Evolutionary conservation across 2,888 invertebrate species (phyloP), one percentile per base, ranked within the genome.

Genomic region (Allygus modestus): DNA sequence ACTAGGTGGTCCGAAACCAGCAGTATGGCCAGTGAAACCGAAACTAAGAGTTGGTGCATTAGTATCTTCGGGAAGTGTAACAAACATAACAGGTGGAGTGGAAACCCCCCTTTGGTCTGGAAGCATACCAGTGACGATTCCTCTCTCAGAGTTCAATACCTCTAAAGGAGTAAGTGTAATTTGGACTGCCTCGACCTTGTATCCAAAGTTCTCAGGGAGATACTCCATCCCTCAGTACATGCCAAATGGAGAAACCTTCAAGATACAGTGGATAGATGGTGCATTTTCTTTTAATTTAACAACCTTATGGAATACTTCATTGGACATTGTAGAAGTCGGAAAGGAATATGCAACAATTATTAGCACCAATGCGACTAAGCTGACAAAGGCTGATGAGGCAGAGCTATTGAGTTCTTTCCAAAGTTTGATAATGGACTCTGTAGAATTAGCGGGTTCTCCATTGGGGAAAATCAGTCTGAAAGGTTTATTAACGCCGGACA

Each of bases 291-390:
- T 82, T 17, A 31, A 82, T 46, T 28, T 82, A 23, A 43, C 33
- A 28, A 41, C 82, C 28, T 43, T 82, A 23, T 82, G 65, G 43
- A 82, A 82, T 28, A 82, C 69, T 1, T 69, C 82, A 17, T 20
- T 82, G n/a, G 46, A 82, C 43, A n/a, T 69, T 9, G 41, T 82
- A n/a, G 43, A 82, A n/a, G 28, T 69, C 26, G 82, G 82, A 41
- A 69, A 69, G 20, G 12, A 69, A 37, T 82, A 82, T 28, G 46
- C 82, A 26, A 77, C 77, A 12, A 51, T 51, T 28, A 46, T 77
- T 77, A 9, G 28, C 28, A 41, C 51, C 1, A 43, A 12, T 31
- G n/a, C 23, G 4, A 15, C 17, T 1, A 77, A 77, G 23, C 37
- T 77, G 5, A 28, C 51, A 5, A 46, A 73, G 26, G 23, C 51